Evolutionary conservation across 2,113 vertebrate genomes (phyloP).

Genomic region (Pseudolaguvia tuberculata): DNA sequence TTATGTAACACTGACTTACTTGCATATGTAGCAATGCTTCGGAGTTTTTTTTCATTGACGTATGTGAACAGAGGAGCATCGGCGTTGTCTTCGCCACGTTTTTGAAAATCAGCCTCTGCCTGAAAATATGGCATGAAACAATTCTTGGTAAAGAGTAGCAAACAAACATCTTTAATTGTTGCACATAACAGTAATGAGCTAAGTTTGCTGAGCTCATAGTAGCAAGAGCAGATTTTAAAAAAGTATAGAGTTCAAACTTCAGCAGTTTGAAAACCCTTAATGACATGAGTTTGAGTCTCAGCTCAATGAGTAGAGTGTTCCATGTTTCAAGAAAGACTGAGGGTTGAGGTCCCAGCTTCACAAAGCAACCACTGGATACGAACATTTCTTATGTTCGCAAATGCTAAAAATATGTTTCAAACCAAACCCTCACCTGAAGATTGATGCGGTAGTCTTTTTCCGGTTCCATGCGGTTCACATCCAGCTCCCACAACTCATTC

Average conservation of each 20-base stretch:
- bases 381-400: too few species aligned
- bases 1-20: slow-evolving; percentile 56
- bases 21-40: slow-evolving; percentile 68
- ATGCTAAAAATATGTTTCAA: too few species aligned
- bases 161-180: neutral
- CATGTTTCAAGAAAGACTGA: too few species aligned
- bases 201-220: too few species aligned
- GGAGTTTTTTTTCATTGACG: slow-evolving; percentile 70
- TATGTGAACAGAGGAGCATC: slow-evolving; percentile 64
- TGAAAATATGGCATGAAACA: slow-evolving; percentile 34
- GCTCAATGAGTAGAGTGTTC: too few species aligned
- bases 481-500: slow-evolving; percentile 73
- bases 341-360: too few species aligned
- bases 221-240: too few species aligned
- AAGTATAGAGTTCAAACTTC: too few species aligned
- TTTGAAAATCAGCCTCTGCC: slow-evolving; percentile 70
- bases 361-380: too few species aligned
- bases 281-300: too few species aligned
- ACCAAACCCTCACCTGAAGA: slow-evolving; percentile 65
- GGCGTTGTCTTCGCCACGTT: slow-evolving; percentile 66
- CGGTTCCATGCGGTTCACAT: slow-evolving; percentile 70
- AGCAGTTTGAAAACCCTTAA: too few species aligned
- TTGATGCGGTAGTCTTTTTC: slow-evolving; percentile 75
- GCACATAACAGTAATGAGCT: neutral
- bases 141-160: neutral